Evolutionary conservation across 2,888 invertebrate species (phyloP), one percentile per base, ranked within the genome.

Genomic region (Tipula lateralis): DNA sequence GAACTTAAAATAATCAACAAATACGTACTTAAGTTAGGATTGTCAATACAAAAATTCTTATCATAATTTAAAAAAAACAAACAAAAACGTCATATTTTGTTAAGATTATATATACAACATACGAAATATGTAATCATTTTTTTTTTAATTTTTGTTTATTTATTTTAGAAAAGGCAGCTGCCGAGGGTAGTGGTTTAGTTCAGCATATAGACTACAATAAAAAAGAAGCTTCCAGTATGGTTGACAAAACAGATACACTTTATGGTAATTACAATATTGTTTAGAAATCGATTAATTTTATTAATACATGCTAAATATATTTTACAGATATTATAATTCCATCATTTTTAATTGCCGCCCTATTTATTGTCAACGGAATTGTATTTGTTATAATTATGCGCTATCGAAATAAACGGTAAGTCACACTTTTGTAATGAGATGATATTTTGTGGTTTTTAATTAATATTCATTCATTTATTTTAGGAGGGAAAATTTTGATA

Each of bases 281-380:
- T 44, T 44, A 16, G 13, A 80, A 24, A 5, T 80, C 2, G 29
- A 80, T 29, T 0, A 1, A 12, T 29, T 39, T 84, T 16, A 84
- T 39, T 66, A 9, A 24, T 24, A 24, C 1, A 66, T n/a, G n/a
- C n/a, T n/a, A 19, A 66, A 9, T 66, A 24, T 66, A 24, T 24
- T 83, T 90, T 86, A 34, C 91, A 95, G 95, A 95, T 89, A 92
- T 95, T 87, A 91, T 95, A 88, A 92, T 95, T 87, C 95, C 95
- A 88, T 92, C 93, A 87, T 90, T 94, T 85, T 91, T 95, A 87
- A 94, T 95, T 89, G 92, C 93, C 87, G 92, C 93, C 87, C 91
- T 95, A 84, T 94, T 95, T 89, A 91, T 94, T 86, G 92, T 94
- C 86, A 95, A 95, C 88, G 94, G 93, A 84, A 92, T 94, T 88